phyloP scores from a whole-genome alignment of 1,140 invertebrate species.

The Saxidomus purpurata region DNA sequence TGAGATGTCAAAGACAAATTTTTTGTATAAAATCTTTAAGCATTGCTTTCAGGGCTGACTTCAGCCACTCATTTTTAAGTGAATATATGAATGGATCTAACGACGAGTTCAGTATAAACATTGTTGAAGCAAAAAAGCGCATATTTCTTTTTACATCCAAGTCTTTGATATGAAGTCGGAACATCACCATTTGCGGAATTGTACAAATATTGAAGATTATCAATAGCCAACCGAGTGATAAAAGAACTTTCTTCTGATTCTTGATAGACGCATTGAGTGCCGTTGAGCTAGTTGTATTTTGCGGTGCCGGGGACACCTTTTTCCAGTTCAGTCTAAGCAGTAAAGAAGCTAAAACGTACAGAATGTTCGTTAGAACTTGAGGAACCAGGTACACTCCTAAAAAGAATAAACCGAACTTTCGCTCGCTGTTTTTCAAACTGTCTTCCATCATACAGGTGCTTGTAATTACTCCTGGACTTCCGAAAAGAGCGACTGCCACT shows the following conservation, averaged over 20 bases:
- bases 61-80: neutral
- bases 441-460: neutral
- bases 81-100: conserved; percentile 14
- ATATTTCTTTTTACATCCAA: neutral
- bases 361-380: conserved; percentile 7
- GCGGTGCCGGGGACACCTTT: neutral
- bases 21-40: neutral
- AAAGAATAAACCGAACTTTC: neutral
- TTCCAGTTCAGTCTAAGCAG: neutral
- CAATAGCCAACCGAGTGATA: neutral
- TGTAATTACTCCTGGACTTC: neutral
- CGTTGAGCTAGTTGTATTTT: neutral
- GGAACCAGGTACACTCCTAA: neutral
- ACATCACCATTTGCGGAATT: too few relatives aligned
- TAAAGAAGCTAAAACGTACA: neutral
- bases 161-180: neutral
- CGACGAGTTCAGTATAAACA: conserved; percentile 7
- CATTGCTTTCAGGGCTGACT: neutral
- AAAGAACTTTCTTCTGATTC: too few relatives aligned
- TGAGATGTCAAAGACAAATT: too few relatives aligned
- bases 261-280: neutral
- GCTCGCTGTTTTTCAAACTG: neutral
- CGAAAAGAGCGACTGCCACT: neutral
- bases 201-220: conserved; percentile 1
- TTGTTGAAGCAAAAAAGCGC: neutral